Evolutionary conservation across 2,113 vertebrate genomes (phyloP).

Genomic region (Toxotes chatareus): DNA sequence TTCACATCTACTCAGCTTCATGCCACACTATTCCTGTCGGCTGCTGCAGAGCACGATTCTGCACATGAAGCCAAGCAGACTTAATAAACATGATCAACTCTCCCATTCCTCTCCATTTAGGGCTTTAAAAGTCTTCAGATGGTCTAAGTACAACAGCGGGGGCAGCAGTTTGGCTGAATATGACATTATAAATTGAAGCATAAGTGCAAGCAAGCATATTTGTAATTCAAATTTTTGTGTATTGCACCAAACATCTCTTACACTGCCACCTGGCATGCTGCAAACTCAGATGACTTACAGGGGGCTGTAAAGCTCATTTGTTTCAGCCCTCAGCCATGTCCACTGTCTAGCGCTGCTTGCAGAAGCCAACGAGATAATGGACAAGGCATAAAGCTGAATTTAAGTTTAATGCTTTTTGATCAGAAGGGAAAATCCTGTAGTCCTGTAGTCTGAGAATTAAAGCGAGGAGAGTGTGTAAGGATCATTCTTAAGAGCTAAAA

Average conservation of each 20-base stretch:
- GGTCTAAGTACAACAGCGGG: conserved; percentile 48
- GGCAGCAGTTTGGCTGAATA: conserved; percentile 51
- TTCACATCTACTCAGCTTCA: conserved; percentile 83
- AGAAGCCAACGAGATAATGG: conserved; percentile 21
- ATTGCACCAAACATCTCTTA: conserved; percentile 38
- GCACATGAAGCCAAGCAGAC: conserved; percentile 72
- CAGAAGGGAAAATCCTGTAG: not conserved
- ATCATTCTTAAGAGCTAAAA: not conserved
- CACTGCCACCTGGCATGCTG: conserved; percentile 43
- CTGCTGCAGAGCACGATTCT: conserved; percentile 60
- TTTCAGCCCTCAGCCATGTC: conserved; percentile 20
- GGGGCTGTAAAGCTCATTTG: conserved; percentile 46
- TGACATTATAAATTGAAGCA: conserved; percentile 61
- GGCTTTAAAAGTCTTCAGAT: conserved; percentile 66
- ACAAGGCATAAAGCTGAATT: not conserved
- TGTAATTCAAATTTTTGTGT: conserved; percentile 62
- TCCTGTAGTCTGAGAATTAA: not conserved
- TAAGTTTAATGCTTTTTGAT: conserved; percentile 16
- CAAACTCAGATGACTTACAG: conserved; percentile 43
- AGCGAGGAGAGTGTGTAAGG: not conserved
- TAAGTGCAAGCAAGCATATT: conserved; percentile 62
- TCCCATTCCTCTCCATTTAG: conserved; percentile 69
- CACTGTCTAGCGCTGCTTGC: not conserved
- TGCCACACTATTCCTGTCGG: conserved; percentile 60
- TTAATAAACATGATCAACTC: conserved; percentile 78